Percentiles rank a stretch among this genome's conserved stretches.
Evolutionary conservation across 2,113 vertebrate species (phyloP).

Genomic region (Callipepla squamata): DNA sequence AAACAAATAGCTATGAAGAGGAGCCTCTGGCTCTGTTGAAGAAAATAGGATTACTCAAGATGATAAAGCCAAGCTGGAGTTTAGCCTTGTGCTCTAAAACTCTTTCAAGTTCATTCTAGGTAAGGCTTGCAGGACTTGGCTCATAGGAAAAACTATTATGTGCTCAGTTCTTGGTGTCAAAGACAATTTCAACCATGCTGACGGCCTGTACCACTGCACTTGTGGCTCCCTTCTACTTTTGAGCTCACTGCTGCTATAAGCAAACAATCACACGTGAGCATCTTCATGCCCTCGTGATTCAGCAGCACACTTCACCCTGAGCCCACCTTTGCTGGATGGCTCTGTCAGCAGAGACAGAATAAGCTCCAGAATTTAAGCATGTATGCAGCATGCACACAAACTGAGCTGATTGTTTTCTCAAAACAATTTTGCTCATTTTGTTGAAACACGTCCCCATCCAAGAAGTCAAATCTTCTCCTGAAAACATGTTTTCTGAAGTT

Average conservation of each 20-base stretch:
- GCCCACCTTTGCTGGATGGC: neutral
- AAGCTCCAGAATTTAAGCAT: neutral
- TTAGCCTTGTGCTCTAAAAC: neutral
- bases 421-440: neutral
- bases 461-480: neutral
- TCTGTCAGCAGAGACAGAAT: neutral
- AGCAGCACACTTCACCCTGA: neutral
- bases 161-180: neutral
- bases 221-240: neutral
- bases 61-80: neutral
- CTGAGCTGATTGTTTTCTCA: neutral
- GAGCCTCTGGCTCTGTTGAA: neutral
- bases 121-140: neutral
- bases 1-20: neutral
- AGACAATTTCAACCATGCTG: neutral
- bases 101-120: neutral
- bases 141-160: neutral
- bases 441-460: neutral
- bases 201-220: neutral
- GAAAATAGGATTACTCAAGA: neutral
- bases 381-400: neutral
- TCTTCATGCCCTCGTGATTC: neutral
- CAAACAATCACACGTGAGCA: accelerated
- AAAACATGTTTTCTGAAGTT: neutral
- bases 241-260: neutral